Evolutionary conservation across 2,797 vertebrate genomes (phyloP).

Genomic region (Catharus ustulatus): DNA sequence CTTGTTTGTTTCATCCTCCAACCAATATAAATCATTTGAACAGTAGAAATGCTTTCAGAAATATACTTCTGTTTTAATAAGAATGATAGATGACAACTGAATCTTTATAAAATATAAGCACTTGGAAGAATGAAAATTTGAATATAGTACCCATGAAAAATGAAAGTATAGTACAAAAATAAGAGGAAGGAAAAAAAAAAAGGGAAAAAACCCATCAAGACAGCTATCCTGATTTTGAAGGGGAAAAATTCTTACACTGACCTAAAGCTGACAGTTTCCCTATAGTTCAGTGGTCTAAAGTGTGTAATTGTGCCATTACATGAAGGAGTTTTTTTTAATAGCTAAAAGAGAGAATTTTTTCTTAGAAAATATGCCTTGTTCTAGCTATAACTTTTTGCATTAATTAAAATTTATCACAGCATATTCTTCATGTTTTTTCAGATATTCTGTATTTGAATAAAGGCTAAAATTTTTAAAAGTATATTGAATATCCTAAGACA

Average conservation of each 20-base stretch:
- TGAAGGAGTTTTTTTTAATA: rapidly evolving
- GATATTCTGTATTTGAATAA: not conserved
- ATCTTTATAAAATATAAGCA: not conserved
- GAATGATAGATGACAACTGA: not conserved
- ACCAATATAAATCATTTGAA: not conserved
- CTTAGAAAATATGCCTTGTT: not conserved
- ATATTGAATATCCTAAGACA: not conserved
- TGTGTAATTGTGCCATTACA: not conserved
- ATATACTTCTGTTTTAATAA: not conserved
- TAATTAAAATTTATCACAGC: not conserved
- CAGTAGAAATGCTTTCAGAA: not conserved
- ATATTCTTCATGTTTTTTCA: not conserved
- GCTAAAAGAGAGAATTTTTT: not conserved
- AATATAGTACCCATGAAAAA: not conserved
- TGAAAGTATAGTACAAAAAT: not conserved
- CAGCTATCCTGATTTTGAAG: not conserved
- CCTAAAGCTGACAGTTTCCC: not conserved
- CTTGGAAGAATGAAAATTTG: not conserved
- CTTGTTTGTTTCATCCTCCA: not conserved
- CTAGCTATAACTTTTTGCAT: not conserved
- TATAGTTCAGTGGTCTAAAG: not conserved
- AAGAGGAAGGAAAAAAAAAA: not conserved
- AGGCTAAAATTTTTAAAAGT: not conserved
- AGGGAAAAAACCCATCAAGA: rapidly evolving
- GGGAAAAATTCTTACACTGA: not conserved